These are phyloP conservation scores for Acrobasis consociella DNA, from an alignment of 2,888 invertebrate genomes.

Conservation along the genomic window DNA sequence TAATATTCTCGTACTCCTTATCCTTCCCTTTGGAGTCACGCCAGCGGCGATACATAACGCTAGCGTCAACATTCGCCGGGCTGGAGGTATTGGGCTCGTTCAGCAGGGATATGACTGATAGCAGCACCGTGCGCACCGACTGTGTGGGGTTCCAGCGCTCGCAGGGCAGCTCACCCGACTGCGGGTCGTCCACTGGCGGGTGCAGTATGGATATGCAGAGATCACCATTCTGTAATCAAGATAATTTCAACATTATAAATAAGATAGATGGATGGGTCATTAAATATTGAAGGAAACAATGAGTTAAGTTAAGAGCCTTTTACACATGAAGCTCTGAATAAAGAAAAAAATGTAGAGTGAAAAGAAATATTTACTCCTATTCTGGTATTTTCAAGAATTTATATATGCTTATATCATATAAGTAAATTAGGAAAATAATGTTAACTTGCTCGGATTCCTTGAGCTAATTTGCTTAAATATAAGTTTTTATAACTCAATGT, in stretches of 20 bases:
- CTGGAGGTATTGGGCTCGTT: slow-evolving; percentile 99
- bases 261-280: background rate
- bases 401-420: no score
- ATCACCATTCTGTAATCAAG: slow-evolving; percentile 93
- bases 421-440: background rate
- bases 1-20: slow-evolving; percentile 99
- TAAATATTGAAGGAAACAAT: no score
- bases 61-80: slow-evolving; percentile 99
- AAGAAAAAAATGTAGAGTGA: no score
- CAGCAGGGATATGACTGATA: slow-evolving; percentile 98
- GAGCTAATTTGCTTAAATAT: background rate
- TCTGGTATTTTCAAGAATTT: no score
- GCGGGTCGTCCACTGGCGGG: slow-evolving; percentile 99
- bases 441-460: background rate
- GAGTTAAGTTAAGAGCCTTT: no score
- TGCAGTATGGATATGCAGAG: slow-evolving; percentile 99
- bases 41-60: slow-evolving; percentile 99
- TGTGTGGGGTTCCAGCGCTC: slow-evolving; percentile 99
- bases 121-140: slow-evolving; percentile 98
- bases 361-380: no score
- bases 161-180: slow-evolving; percentile 98
- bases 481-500: background rate
- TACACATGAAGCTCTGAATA: no score
- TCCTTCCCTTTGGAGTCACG: slow-evolving; percentile 98
- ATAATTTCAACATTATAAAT: background rate